phyloP scores from a whole-genome alignment of 1,140 invertebrate genomes.

The Stegodyphus mimosarum region DNA sequence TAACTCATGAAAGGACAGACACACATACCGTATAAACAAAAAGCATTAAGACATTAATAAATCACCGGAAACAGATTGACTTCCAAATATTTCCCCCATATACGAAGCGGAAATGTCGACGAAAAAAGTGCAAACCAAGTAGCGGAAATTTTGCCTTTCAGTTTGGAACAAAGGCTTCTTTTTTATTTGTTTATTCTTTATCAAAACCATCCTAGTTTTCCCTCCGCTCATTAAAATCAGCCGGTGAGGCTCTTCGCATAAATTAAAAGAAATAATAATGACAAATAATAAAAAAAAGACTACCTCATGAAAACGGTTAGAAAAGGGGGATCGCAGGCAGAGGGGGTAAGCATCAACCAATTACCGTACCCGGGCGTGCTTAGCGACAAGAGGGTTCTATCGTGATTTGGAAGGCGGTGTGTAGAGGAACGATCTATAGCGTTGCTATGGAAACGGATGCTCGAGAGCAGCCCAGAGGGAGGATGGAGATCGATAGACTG shows the following conservation, averaged over 20 bases:
- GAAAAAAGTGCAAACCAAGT: constrained; percentile 16
- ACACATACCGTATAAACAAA: too few relatives aligned
- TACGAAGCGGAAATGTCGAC: constrained; percentile 23
- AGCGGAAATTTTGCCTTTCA: constrained; percentile 42
- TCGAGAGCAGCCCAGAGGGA: constrained; percentile 41
- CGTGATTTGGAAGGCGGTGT: constrained; percentile 52
- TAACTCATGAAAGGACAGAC: too few relatives aligned
- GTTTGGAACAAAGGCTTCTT: constrained; percentile 26
- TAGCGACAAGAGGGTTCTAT: constrained; percentile 55
- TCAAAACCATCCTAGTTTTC: constrained; percentile 34
- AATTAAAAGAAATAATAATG: constrained; percentile 51
- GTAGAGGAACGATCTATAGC: constrained; percentile 58
- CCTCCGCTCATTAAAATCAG: constrained; percentile 33
- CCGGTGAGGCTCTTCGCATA: constrained; percentile 15
- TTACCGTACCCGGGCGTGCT: constrained; percentile 45
- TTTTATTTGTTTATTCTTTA: constrained; percentile 11
- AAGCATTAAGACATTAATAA: constrained; percentile 44
- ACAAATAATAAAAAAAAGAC: constrained; percentile 12
- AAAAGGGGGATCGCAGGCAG: not conserved
- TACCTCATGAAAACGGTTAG: not conserved
- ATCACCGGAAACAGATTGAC: constrained; percentile 58
- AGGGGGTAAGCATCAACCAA: constrained; percentile 24
- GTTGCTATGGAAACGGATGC: constrained; percentile 48
- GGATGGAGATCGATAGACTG: constrained; percentile 56
- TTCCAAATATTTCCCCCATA: constrained; percentile 41